A percentile compares a stretch with the other conserved stretches of the same genome.
These are phyloP conservation scores for Acromyrmex heyeri DNA, from an alignment of 1,140 invertebrate genomes.

Conservation along the genomic window DNA sequence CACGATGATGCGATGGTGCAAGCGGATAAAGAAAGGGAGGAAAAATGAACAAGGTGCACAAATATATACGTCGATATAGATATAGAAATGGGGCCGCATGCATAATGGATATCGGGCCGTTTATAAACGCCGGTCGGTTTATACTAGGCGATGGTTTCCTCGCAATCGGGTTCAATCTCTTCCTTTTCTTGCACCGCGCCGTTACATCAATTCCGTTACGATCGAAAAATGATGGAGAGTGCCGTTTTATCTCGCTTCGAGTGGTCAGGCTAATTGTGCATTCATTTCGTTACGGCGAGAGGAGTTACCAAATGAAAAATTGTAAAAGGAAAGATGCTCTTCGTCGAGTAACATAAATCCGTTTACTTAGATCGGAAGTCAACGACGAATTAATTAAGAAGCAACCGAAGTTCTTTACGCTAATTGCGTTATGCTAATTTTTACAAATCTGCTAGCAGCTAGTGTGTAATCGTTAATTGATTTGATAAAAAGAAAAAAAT, in stretches of 20 bases:
- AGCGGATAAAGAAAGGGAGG: constrained; percentile 14
- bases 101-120: constrained; percentile 78
- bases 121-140: constrained; percentile 70
- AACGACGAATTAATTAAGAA: constrained; percentile 20
- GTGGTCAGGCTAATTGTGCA: constrained; percentile 50
- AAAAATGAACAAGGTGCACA: constrained; percentile 75
- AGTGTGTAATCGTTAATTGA: background rate
- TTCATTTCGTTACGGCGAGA: constrained; percentile 41
- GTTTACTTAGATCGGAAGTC: background rate
- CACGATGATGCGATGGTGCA: constrained; percentile 52
- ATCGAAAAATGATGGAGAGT: background rate
- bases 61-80: constrained; percentile 72
- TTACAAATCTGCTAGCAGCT: background rate
- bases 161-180: constrained; percentile 42
- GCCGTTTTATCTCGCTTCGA: constrained; percentile 20
- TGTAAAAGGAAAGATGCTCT: background rate
- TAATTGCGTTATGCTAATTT: constrained; percentile 30
- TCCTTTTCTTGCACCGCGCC: constrained; percentile 8
- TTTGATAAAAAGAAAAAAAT: background rate
- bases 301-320: constrained; percentile 35
- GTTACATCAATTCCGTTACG: background rate
- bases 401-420: background rate
- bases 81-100: constrained; percentile 77
- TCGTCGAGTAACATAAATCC: constrained; percentile 9
- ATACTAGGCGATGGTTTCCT: constrained; percentile 36